Base-by-base conservation (phyloP, 1,140 invertebrate species). In the Trinorchestia longiramus region DNA sequence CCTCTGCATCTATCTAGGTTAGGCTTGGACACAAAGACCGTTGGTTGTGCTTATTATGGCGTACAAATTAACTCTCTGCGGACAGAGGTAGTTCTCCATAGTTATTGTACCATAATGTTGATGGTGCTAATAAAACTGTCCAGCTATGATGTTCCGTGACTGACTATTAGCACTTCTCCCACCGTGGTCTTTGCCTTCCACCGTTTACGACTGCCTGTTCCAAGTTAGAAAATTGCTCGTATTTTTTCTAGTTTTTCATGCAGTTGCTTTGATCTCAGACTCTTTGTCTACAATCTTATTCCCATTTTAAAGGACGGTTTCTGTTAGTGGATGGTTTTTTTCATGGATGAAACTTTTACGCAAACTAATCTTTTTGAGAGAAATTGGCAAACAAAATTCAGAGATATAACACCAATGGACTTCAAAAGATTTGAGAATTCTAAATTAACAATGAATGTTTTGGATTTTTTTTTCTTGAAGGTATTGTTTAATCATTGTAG, bases 121-220 rank as follows among this genome's bases (percentile, higher is more conserved):
- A 94, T 94, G 43, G 43, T 47, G 36, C 92, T 94, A 94, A 94
- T 94, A 94, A 94, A 94, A 94, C 92, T 94, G 92, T 94, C 92
- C 43, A 19, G 92, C 43, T 15, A 94, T 94, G 43, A 94, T n/a
- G 92, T 47, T 43, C 92, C 92, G 92, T 94, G 92, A 94, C 92
- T 94, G 92, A 47, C 17, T 47, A 45, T 94, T 45, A 43, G 88
- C 43, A 94, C 92, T n/a, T 45, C 92, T 90, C 88, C 43, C 28
- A 11, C 28, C 62, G 62, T 19, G 62, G 62, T 77, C 62, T 36
- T 77, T 77, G 62, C 62, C 62, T 77, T 77, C 62, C 62, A 77
- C 15, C 62, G 62, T 77, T 77, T 77, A 77, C 62, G 62, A 77
- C 62, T 77, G 36, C 47, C 47, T 53, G 62, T 36, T 19, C 62